Percentiles rank a stretch among this genome's conserved stretches.
Evolutionary conservation across 92 coral and sea anemone genomes (phyloP).

Genomic region (Blastomussa wellsi): DNA sequence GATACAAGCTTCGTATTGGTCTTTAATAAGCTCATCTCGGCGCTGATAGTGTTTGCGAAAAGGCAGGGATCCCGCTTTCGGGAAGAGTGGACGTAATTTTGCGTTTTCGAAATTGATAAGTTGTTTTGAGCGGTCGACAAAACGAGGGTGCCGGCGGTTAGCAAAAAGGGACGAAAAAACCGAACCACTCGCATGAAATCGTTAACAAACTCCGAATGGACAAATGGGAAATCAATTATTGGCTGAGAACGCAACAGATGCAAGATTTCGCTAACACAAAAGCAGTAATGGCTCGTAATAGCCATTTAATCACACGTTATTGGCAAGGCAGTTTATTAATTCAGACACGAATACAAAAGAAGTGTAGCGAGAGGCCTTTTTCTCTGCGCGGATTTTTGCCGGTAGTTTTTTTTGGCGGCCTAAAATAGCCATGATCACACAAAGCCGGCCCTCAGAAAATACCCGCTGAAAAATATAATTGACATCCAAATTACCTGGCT

Average conservation of each 20-base stretch:
- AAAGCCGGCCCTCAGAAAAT: background rate
- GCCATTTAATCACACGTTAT: constrained; percentile 72
- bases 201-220: constrained; percentile 65
- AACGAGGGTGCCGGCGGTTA: constrained; percentile 78
- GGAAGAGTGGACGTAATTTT: constrained; percentile 13
- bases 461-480: background rate
- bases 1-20: constrained; percentile 71
- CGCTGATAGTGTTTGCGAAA: constrained; percentile 41
- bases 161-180: constrained; percentile 15
- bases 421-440: constrained; percentile 37
- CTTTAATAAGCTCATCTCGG: constrained; percentile 71
- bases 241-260: constrained; percentile 91
- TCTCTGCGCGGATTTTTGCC: constrained; percentile 21
- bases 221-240: constrained; percentile 90
- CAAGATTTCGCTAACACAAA: constrained; percentile 61
- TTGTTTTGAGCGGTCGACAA: constrained; percentile 13
- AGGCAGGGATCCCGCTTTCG: constrained; percentile 33
- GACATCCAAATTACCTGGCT: background rate
- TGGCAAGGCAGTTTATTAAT: constrained; percentile 53
- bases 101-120: constrained; percentile 15
- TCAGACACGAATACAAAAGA: constrained; percentile 48
- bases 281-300: constrained; percentile 72
- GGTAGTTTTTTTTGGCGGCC: constrained; percentile 44
- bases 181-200: constrained; percentile 51
- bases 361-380: constrained; percentile 26